Conservation (phyloP, 1,140 invertebrate species). For the Rhopalosiphum maidis region DNA sequence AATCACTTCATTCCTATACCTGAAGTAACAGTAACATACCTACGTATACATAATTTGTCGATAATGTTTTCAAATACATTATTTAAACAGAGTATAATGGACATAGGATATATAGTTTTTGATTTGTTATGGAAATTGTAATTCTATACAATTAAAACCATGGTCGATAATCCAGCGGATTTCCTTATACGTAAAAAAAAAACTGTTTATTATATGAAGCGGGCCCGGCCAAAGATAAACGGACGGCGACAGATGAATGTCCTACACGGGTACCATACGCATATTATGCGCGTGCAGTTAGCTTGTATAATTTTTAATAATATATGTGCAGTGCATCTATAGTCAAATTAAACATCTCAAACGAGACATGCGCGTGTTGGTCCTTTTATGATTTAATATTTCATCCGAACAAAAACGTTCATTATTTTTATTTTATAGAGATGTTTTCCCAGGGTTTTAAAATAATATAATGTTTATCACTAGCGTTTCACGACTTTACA, state of each 20-base stretch:
- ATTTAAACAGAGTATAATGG: background rate
- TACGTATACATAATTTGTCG: background rate
- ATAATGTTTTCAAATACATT: background rate
- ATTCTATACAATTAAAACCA: background rate
- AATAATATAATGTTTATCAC: background rate
- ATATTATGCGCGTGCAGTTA: background rate
- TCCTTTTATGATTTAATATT: background rate
- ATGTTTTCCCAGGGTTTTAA: constrained; percentile 12
- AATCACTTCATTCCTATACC: background rate
- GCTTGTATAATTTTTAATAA: background rate
- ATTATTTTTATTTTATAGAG: constrained; percentile 15
- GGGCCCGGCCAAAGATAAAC: no score
- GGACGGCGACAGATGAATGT: background rate
- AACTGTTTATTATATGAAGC: background rate
- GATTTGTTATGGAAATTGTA: background rate
- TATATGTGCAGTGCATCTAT: background rate
- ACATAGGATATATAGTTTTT: background rate
- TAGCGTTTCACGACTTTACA: constrained; percentile 8
- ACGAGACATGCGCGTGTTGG: background rate
- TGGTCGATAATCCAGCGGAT: background rate
- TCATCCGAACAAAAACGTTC: constrained; percentile 13
- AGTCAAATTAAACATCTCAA: background rate
- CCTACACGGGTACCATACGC: background rate
- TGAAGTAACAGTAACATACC: no score
- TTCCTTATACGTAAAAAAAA: background rate